Conservation (phyloP, 2,797 vertebrate genomes). For the Euthynnus affinis region DNA sequence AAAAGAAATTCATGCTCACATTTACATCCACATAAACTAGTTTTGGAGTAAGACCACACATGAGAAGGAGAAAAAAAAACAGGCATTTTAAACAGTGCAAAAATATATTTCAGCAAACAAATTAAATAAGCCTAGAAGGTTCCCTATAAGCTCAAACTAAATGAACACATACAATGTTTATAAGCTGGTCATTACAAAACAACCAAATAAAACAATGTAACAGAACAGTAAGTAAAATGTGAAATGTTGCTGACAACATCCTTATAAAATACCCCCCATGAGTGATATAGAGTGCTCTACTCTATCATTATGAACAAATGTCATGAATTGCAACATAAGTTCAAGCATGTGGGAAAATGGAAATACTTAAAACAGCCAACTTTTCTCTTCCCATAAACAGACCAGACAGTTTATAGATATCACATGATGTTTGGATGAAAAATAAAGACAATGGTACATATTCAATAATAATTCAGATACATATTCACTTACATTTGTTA, state of each 20-base stretch:
- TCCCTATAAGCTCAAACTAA: not conserved
- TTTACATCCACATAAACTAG: not conserved
- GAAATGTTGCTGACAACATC: constrained; percentile 30
- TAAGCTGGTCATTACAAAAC: constrained; percentile 8
- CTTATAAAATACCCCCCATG: constrained; percentile 24
- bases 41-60: not conserved
- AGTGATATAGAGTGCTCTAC: constrained; percentile 30
- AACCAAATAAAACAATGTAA: not conserved
- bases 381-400: constrained; percentile 27
- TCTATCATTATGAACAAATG: constrained; percentile 35
- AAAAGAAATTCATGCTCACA: not conserved
- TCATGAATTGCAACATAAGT: constrained; percentile 30
- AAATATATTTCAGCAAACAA: constrained; percentile 14
- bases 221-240: constrained; percentile 16
- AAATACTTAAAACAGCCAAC: constrained; percentile 29
- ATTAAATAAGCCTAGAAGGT: not conserved
- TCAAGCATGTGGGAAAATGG: constrained; percentile 29
- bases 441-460: constrained; percentile 15
- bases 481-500: constrained; percentile 19
- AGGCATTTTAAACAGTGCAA: not conserved
- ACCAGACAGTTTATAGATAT: constrained; percentile 27
- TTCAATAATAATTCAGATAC: constrained; percentile 7
- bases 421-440: constrained; percentile 25
- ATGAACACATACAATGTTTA: not conserved
- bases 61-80: not conserved